These are phyloP conservation scores for Mythimna pallens DNA, from an alignment of 2,888 invertebrate genomes.

Conservation along the genomic window DNA sequence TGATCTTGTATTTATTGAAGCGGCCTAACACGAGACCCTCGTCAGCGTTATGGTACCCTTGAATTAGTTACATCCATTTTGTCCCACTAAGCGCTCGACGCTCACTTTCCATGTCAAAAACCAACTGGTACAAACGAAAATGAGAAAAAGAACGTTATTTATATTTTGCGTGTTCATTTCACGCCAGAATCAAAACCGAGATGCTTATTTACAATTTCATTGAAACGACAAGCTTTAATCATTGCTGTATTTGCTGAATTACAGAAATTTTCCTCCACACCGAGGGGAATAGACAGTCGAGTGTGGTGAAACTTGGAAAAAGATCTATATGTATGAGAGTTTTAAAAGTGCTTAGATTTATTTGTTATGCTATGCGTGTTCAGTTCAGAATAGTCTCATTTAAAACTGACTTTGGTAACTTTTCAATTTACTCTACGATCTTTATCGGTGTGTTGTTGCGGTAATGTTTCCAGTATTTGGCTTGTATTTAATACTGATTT, in stretches of 20 bases:
- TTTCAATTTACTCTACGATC: constrained; percentile 69
- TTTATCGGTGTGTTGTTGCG: constrained; percentile 67
- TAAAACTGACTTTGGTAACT: constrained; percentile 67
- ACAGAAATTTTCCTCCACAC: constrained; percentile 44
- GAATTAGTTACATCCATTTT: constrained; percentile 57
- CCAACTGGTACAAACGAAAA: constrained; percentile 51
- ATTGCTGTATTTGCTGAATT: constrained; percentile 39
- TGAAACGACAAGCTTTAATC: constrained; percentile 58
- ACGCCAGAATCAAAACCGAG: constrained; percentile 36
- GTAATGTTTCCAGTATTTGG: constrained; percentile 56
- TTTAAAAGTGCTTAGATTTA: constrained; percentile 74
- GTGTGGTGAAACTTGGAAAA: constrained; percentile 51
- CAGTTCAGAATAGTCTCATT: constrained; percentile 66
- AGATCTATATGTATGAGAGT: constrained; percentile 72
- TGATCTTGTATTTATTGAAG: constrained; percentile 45
- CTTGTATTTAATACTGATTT: constrained; percentile 58
- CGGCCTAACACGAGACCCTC: constrained; percentile 42
- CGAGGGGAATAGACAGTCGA: constrained; percentile 45
- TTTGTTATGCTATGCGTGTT: constrained; percentile 71
- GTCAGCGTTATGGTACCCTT: constrained; percentile 50
- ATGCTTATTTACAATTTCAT: constrained; percentile 49
- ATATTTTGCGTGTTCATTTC: constrained; percentile 39
- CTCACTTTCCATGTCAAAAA: constrained; percentile 34
- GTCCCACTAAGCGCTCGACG: constrained; percentile 44
- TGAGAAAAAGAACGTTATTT: constrained; percentile 34